Base-by-base conservation (phyloP, 2,797 vertebrate species). In the Typhlichthys eigenmanni region DNA sequence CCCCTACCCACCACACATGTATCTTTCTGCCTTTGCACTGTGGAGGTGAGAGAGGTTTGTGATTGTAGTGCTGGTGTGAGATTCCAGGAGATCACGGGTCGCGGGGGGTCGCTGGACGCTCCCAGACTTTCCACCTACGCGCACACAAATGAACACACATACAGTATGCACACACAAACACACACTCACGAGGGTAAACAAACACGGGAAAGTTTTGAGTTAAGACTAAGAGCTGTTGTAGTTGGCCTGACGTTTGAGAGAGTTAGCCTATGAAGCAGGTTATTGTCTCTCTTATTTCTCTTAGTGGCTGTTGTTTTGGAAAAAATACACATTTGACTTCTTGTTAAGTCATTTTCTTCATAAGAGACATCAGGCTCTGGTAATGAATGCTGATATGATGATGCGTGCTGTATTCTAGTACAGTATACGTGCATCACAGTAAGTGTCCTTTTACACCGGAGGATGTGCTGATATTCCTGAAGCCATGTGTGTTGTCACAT, bases 81-180 rank as follows among this genome's bases (percentile, higher is more conserved):
- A 92, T 91, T 91, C 89, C 90, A 82, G 82, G 80, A 86, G 89
- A 83, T 91, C 88, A 88, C 85, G 89, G 90, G 89, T 91, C 87
- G 80, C 88, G 87, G 5, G 76, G 82, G 75, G 76, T 75, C 50
- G 63, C 66, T 63, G 72, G 73, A 72, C 72, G 46, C 70, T 85
- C 78, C 68, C 78, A 58, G 76, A 71, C 75, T 68, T 73, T 84
- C 79, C 78, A 86, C 78, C 81, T 81, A 75, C 75, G 68, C 75
- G 53, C 65, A 14, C 43, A 50, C n/a, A 14, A 49, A 57, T 60
- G 16, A 59, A 32, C 50, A 54, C 34, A 54, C 65, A 17, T 57
- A 43, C 48, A 29, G 24, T 29, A 7, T 47, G 47, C 58, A 10
- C 16, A 29, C 16, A 64, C 19, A 7, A 13, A 32, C 14, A 45